phyloP scores from a whole-genome alignment of 2,797 vertebrate genomes.

The Acanthurus leucopareius region DNA sequence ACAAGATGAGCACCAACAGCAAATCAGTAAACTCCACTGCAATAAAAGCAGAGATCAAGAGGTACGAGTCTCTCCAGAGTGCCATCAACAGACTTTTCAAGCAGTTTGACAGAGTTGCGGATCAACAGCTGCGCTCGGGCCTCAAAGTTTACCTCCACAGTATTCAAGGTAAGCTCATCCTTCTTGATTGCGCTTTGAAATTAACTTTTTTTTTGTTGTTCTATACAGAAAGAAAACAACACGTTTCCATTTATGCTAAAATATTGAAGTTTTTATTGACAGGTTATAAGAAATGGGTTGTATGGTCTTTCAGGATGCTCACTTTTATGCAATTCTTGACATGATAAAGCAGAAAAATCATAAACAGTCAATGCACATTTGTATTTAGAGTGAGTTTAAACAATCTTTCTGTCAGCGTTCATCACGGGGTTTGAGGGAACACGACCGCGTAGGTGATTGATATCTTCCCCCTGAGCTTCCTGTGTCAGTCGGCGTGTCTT shows the following conservation, averaged over 20 bases:
- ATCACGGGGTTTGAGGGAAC: slow-evolving; percentile 9
- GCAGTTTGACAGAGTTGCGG: slow-evolving; percentile 86
- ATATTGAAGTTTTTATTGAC: neutral
- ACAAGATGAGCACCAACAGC: slow-evolving; percentile 83
- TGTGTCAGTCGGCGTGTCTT: slow-evolving; percentile 43
- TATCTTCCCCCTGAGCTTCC: slow-evolving; percentile 64
- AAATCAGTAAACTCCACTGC: slow-evolving; percentile 82
- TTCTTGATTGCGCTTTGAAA: neutral
- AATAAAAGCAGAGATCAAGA: slow-evolving; percentile 90
- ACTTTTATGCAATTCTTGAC: neutral
- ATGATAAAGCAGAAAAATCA: neutral
- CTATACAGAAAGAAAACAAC: neutral
- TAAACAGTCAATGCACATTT: neutral
- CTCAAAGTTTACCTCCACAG: slow-evolving; percentile 88
- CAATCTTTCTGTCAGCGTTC: neutral
- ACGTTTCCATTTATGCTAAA: neutral
- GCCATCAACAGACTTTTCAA: slow-evolving; percentile 86
- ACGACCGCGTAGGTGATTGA: slow-evolving; percentile 35
- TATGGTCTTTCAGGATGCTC: neutral
- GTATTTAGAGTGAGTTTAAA: neutral
- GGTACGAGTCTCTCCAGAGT: slow-evolving; percentile 87
- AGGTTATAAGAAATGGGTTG: neutral
- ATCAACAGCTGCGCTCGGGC: slow-evolving; percentile 86
- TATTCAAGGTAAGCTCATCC: slow-evolving; percentile 86
- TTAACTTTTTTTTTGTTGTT: neutral